Base-by-base conservation (phyloP, 2,797 vertebrate species). In the Ispidina lecontei region DNA sequence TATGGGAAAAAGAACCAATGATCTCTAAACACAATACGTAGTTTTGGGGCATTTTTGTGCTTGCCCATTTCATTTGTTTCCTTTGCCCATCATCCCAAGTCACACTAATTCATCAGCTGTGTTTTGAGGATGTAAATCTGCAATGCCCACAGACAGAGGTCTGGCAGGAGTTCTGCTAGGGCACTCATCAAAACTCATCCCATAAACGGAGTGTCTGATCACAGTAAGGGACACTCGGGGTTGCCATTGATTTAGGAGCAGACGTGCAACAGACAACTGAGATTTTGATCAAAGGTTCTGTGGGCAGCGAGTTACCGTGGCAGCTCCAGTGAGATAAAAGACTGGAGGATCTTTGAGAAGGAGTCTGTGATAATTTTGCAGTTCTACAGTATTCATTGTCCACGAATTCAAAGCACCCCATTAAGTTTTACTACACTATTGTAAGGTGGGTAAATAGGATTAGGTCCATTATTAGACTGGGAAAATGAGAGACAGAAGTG, bases 231-330 rank as follows among this genome's bases (percentile, higher is more conserved):
- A 44, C 76, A 51, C 87, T 77, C 72, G 51, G 90, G 84, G 55
- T 87, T 86, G 94, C 22, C 71, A 86, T 71, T 93, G 93, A 96
- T 96, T 93, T 94, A 82, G 95, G 95, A 67, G 93, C 43, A 86
- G 51, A 91, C 35, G 29, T 84, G 62, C 88, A 83, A 60, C 77
- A 85, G 80, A 59, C 18, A 91, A 49, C 63, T 60, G 85, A 87
- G 64, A 73, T 64, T 92, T 77, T 85, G 87, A 93, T 93, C 93
- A 83, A 89, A 87, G 72, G 18, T 28, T 80, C 93, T 93, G 81
- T 81, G 86, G 91, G 59, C 90, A 92, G 84, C 10, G 35, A 90
- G 84, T 94, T 89, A 78, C 95, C 82, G 88, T 90, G 84, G 87
- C 85, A 84, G 81, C 88, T 62, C 59, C 83, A 91, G 68, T 84